phyloP scores from a whole-genome alignment of 30 jellyfish, hydroid and myxozoan species.

The Turritopsis rubra region DNA sequence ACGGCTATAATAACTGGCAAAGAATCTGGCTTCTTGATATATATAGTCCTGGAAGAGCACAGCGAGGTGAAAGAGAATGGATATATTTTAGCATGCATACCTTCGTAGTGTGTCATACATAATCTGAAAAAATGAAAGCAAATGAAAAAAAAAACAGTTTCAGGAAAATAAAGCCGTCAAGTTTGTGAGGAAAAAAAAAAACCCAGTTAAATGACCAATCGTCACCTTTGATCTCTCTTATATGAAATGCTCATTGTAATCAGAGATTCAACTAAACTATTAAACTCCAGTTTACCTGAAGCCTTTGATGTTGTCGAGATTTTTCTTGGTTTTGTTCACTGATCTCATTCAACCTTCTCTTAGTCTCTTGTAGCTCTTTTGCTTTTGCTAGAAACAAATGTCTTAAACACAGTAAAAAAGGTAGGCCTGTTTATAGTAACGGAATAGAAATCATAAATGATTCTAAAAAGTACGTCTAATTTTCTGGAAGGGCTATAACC shows the following conservation, averaged over 20 bases:
- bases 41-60: too few relatives aligned
- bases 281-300: slow-evolving; percentile 85
- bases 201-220: not conserved
- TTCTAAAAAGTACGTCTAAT: too few relatives aligned
- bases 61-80: not conserved
- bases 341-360: slow-evolving; percentile 68
- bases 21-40: too few relatives aligned
- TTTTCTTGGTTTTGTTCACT: slow-evolving; percentile 88
- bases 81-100: not conserved
- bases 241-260: too few relatives aligned
- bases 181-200: too few relatives aligned
- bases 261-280: too few relatives aligned
- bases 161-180: not conserved
- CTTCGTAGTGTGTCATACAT: slow-evolving; percentile 87
- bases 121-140: slow-evolving; percentile 34
- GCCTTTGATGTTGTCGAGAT: slow-evolving; percentile 78
- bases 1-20: too few relatives aligned
- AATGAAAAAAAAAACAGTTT: not conserved
- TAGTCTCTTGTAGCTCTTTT: slow-evolving; percentile 78
- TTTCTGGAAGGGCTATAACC: too few relatives aligned
- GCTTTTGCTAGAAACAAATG: slow-evolving; percentile 49
- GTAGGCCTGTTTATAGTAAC: too few relatives aligned
- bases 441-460: too few relatives aligned
- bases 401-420: too few relatives aligned
- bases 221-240: too few relatives aligned